Evolutionary conservation across 2,113 vertebrate genomes (phyloP).

Genomic region (Diphyllodes magnificus): DNA sequence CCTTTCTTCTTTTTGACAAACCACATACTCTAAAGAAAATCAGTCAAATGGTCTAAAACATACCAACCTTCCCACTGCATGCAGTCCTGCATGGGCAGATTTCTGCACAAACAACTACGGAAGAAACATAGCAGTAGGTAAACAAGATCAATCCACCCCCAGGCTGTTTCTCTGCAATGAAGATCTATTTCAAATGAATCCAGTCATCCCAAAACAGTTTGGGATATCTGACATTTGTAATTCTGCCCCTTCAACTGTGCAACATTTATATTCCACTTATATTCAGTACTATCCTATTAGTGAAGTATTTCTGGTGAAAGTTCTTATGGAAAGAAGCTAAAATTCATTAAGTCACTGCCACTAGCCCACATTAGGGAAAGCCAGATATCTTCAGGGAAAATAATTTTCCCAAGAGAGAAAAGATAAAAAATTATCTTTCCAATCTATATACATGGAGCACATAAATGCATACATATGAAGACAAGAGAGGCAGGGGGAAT

Average conservation of each 20-base stretch:
- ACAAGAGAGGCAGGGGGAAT: neutral
- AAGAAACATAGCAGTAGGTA: neutral
- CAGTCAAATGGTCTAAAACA: neutral
- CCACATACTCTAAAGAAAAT: neutral
- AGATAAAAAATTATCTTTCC: constrained; percentile 14
- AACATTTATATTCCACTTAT: constrained; percentile 47
- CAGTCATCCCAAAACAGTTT: neutral
- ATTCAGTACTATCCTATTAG: constrained; percentile 3
- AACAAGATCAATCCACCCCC: neutral
- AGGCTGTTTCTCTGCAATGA: neutral
- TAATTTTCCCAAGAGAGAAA: neutral
- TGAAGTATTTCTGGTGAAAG: neutral
- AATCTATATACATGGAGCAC: neutral
- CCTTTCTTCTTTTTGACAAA: neutral
- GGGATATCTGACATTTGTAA: constrained; percentile 18
- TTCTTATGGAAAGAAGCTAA: constrained; percentile 7
- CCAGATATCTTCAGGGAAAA: neutral
- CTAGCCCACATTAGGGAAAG: neutral
- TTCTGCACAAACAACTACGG: neutral
- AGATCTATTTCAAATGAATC: neutral
- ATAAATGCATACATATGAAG: neutral
- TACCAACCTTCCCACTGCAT: neutral
- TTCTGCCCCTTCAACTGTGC: neutral
- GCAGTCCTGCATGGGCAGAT: neutral
- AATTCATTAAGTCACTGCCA: constrained; percentile 29